Evolutionary conservation across 2,888 invertebrate species (phyloP).

Genomic region (Xestia ashworthii): DNA sequence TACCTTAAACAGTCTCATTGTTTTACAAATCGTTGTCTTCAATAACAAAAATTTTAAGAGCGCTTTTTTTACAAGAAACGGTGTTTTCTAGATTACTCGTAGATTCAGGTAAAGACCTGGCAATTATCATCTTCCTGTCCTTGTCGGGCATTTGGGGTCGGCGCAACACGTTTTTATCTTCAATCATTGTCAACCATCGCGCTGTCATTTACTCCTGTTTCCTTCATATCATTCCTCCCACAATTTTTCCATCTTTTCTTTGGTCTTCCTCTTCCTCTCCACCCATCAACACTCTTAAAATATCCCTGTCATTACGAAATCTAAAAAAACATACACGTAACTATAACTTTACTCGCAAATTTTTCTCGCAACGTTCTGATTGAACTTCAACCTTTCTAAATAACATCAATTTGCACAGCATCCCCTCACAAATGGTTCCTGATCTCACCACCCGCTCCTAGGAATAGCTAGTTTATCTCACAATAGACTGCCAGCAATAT

Average conservation of each 20-base stretch:
- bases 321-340: neutral
- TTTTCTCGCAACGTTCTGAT: neutral
- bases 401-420: conserved; percentile 40
- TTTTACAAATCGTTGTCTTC: neutral
- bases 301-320: too few relatives aligned
- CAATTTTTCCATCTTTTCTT: too few relatives aligned
- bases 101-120: too few relatives aligned
- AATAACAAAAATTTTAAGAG: neutral
- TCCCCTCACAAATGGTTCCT: conserved; percentile 37
- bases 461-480: conserved; percentile 41
- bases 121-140: too few relatives aligned
- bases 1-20: neutral
- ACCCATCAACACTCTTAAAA: too few relatives aligned
- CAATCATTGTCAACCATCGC: too few relatives aligned
- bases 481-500: conserved; percentile 45
- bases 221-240: too few relatives aligned
- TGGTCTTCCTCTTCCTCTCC: too few relatives aligned
- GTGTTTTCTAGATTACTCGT: too few relatives aligned
- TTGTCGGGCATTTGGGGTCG: too few relatives aligned
- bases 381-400: conserved; percentile 7
- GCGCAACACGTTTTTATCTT: too few relatives aligned
- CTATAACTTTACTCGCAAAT: neutral
- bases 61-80: neutral
- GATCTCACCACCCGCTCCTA: conserved; percentile 27
- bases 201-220: too few relatives aligned